A percentile compares a stretch with the other conserved stretches of the same genome.
phyloP scores from a whole-genome alignment of 1,140 invertebrate species.

The Megalopta genalis region DNA sequence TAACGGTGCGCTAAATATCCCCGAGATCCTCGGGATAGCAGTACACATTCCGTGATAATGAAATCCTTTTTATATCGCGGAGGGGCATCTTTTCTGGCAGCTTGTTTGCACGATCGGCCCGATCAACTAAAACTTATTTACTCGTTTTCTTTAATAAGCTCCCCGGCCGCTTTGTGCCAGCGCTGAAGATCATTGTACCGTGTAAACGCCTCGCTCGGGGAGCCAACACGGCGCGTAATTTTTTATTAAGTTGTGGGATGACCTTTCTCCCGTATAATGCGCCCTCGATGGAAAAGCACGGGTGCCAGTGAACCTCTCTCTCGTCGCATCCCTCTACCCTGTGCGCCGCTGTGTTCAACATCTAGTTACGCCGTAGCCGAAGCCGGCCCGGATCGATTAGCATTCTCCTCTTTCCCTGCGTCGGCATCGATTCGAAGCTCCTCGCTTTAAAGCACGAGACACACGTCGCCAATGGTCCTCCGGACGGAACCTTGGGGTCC shows the following conservation, averaged over 20 bases:
- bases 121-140: conserved; percentile 56
- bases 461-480: no score
- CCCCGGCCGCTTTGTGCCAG: conserved; percentile 53
- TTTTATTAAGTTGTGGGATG: conserved; percentile 63
- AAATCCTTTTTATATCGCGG: neutral
- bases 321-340: conserved; percentile 46
- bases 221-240: conserved; percentile 56
- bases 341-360: conserved; percentile 40
- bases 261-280: conserved; percentile 61
- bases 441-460: no score
- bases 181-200: conserved; percentile 61
- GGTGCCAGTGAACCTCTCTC: conserved; percentile 61
- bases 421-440: neutral
- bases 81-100: neutral
- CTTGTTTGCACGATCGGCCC: conserved; percentile 50
- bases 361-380: conserved; percentile 16
- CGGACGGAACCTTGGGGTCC: no score
- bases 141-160: conserved; percentile 63
- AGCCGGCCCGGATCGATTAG: conserved; percentile 17
- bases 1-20: no score
- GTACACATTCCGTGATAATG: neutral
- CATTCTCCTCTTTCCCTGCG: neutral
- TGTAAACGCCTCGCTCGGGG: conserved; percentile 45
- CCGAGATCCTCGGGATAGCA: no score
- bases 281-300: conserved; percentile 53